Percentiles rank a stretch among this genome's conserved stretches.
These are phyloP conservation scores for Limnephilus marmoratus DNA, from an alignment of 2,888 invertebrate genomes.

Conservation along the genomic window DNA sequence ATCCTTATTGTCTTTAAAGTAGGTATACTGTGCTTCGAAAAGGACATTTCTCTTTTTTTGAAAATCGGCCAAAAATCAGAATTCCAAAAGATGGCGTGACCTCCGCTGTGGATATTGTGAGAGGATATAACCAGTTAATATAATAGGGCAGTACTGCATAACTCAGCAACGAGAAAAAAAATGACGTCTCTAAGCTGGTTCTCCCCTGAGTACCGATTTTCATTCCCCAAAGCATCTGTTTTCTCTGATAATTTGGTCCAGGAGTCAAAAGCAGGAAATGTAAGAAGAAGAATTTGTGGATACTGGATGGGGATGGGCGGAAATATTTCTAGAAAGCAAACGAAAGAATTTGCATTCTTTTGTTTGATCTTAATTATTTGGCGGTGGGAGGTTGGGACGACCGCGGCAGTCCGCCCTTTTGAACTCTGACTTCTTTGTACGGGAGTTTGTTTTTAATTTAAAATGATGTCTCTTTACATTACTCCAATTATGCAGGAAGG, in stretches of 20 bases:
- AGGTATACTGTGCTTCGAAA: no score
- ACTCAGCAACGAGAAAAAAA: no score
- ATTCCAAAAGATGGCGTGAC: no score
- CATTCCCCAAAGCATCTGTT: background rate
- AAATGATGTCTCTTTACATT: background rate
- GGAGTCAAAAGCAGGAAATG: background rate
- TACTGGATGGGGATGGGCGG: background rate
- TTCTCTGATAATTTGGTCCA: background rate
- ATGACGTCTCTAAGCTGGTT: no score
- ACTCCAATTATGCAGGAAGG: slow-evolving; percentile 5
- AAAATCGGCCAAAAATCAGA: no score
- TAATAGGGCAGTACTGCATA: no score
- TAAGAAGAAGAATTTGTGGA: background rate
- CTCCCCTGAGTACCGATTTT: background rate
- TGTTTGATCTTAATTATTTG: slow-evolving; percentile 59
- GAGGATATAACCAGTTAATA: no score
- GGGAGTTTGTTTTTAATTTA: slow-evolving; percentile 12
- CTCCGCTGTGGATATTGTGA: no score
- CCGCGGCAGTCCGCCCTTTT: background rate
- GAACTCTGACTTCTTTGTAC: background rate
- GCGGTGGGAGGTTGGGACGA: background rate
- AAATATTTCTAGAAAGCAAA: slow-evolving; percentile 13
- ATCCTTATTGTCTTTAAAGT: no score
- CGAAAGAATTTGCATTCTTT: slow-evolving; percentile 18
- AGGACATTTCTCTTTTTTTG: no score